These are phyloP conservation scores for Lepisosteus oculatus DNA, from an alignment of 2,113 vertebrate species.

Conservation along the genomic window DNA sequence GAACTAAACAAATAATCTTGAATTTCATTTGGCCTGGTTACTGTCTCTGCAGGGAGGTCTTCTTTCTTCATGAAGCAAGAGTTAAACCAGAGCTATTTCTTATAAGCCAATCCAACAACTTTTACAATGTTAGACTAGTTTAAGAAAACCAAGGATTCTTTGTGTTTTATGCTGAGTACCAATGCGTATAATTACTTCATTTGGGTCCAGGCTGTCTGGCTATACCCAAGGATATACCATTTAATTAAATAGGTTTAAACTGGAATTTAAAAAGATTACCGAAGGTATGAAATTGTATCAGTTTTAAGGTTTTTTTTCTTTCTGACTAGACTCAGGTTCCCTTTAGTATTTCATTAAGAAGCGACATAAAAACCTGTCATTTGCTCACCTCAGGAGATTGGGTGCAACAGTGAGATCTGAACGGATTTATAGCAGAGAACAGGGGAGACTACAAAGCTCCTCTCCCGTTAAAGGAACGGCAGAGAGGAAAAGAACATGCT, in stretches of 20 bases:
- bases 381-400: not conserved
- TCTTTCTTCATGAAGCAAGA: not conserved
- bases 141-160: not conserved
- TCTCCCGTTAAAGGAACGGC: too few species aligned
- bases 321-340: not conserved
- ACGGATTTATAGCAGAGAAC: not conserved
- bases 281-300: conserved; percentile 2
- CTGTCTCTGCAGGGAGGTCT: too few species aligned
- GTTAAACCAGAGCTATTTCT: conserved; percentile 4
- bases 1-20: too few species aligned
- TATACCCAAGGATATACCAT: not conserved
- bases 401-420: not conserved
- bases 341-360: not conserved
- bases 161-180: not conserved
- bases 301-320: not conserved
- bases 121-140: not conserved
- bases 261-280: conserved; percentile 1
- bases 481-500: too few species aligned
- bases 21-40: too few species aligned
- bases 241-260: conserved; percentile 15
- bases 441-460: not conserved
- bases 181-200: conserved; percentile 4
- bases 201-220: not conserved
- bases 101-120: not conserved
- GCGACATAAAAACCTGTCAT: conserved; percentile 5